Evolutionary conservation across 1,140 invertebrate species (phyloP), one percentile per base, ranked within the genome.

Genomic region (Panagrolaimus sp.): DNA sequence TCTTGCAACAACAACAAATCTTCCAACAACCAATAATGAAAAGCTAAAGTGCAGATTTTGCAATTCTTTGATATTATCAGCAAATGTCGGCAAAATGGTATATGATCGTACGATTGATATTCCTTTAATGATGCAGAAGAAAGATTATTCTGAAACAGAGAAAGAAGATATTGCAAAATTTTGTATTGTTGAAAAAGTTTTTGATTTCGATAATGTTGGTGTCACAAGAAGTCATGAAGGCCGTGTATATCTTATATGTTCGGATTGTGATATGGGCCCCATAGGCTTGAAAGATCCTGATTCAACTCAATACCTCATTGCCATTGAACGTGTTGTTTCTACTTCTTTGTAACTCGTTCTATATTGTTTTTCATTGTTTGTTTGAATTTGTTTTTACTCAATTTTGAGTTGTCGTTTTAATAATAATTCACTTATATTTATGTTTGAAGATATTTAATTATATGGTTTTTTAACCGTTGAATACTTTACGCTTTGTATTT

Each of bases 71-170:
- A 28, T 58, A 12, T 21, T 58, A 28, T 58, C 28, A 58, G 28
- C 14, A 28, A 28, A 28, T 21, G 28, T 28, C 8, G 52, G 52
- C 4, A 28, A 58, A 58, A 28, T 58, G 5, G 17, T 58, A 21
- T 8, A 58, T 4, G 28, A 58, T 26, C n/a, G 21, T 21, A 28
- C 52, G 10, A 26, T 26, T 28, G 52, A 58, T 24, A 28, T 58
- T 21, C 52, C 52, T 12, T 21, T 58, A 21, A 58, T 58, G 52
- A 28, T 58, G 21, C 52, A 58, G 17, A 58, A 58, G 52, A 58
- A 58, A 28, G 52, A 58, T 21, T 21, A 21, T 6, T 12, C 52
- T 4, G 14, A 21, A 14, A 10, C 17, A 6, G 52, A 21, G 1
- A 58, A 21, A 21, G 52, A 58, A 21, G 52, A 21, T 28, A 21